Percentiles rank a stretch among this genome's conserved stretches.
These are phyloP conservation scores for Linepithema humile DNA, from an alignment of 1,140 invertebrate genomes.

Conservation along the genomic window DNA sequence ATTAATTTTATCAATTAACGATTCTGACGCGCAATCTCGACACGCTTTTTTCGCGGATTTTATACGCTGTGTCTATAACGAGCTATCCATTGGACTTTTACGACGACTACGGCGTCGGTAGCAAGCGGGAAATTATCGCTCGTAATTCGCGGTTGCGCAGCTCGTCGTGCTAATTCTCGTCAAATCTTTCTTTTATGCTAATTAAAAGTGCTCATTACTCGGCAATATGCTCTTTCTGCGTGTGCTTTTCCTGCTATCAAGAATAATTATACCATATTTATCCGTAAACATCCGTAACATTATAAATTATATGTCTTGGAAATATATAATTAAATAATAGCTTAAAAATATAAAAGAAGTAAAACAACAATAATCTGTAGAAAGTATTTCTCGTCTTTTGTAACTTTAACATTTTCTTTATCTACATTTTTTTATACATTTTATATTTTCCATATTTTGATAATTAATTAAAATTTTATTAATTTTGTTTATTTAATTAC, in stretches of 20 bases:
- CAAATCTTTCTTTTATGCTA: constrained; percentile 28
- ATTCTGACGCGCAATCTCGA: constrained; percentile 19
- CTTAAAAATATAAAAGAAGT: neutral
- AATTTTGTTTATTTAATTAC: neutral
- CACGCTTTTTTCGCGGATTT: constrained; percentile 25
- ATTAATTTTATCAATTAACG: constrained; percentile 56
- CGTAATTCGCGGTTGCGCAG: constrained; percentile 1
- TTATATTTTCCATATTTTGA: neutral
- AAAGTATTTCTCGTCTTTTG: neutral
- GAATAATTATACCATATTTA: constrained; percentile 17
- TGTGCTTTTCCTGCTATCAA: neutral
- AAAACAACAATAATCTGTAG: neutral
- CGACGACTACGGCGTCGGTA: neutral
- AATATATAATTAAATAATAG: constrained; percentile 7
- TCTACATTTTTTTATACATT: neutral
- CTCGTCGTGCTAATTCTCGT: neutral
- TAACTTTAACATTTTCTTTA: neutral
- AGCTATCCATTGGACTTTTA: neutral
- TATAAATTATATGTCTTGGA: neutral
- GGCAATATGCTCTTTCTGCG: neutral
- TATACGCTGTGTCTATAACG: constrained; percentile 13
- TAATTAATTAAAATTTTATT: neutral
- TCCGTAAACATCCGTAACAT: neutral
- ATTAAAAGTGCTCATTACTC: constrained; percentile 30
- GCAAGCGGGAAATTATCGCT: constrained; percentile 21